Evolutionary conservation across 2,888 invertebrate species (phyloP).

Genomic region (Gymnosoma rotundatum): DNA sequence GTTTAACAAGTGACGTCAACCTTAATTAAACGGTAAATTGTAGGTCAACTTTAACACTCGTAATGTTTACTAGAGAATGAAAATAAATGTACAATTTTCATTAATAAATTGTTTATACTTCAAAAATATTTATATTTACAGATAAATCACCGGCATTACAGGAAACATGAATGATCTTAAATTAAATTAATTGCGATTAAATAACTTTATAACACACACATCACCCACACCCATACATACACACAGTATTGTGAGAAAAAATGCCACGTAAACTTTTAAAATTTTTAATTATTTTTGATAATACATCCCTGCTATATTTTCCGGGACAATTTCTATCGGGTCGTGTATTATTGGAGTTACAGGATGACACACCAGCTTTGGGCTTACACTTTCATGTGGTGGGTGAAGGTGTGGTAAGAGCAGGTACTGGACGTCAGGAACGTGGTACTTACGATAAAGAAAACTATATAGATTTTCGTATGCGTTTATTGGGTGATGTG

Average conservation of each 20-base stretch:
- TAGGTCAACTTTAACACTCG: constrained; percentile 22
- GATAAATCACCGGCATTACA: constrained; percentile 19
- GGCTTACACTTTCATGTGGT: constrained; percentile 97
- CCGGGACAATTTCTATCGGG: constrained; percentile 97
- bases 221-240: not conserved
- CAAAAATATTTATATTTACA: constrained; percentile 19
- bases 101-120: too few species aligned
- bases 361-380: constrained; percentile 95
- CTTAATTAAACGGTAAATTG: constrained; percentile 29
- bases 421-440: constrained; percentile 91
- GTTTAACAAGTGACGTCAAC: constrained; percentile 31
- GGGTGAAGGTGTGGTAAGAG: constrained; percentile 95
- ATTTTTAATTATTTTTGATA: constrained; percentile 96
- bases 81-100: not conserved
- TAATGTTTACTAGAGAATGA: not conserved
- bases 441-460: constrained; percentile 92
- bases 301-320: constrained; percentile 95
- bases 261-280: constrained; percentile 95
- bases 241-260: constrained; percentile 22
- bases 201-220: constrained; percentile 10
- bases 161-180: constrained; percentile 52
- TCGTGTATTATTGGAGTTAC: constrained; percentile 94
- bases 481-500: constrained; percentile 93
- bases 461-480: constrained; percentile 97
- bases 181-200: constrained; percentile 1